Percentiles rank a stretch among this genome's conserved stretches.
phyloP scores from a whole-genome alignment of 2,113 vertebrate species.

The Pavo muticus region DNA sequence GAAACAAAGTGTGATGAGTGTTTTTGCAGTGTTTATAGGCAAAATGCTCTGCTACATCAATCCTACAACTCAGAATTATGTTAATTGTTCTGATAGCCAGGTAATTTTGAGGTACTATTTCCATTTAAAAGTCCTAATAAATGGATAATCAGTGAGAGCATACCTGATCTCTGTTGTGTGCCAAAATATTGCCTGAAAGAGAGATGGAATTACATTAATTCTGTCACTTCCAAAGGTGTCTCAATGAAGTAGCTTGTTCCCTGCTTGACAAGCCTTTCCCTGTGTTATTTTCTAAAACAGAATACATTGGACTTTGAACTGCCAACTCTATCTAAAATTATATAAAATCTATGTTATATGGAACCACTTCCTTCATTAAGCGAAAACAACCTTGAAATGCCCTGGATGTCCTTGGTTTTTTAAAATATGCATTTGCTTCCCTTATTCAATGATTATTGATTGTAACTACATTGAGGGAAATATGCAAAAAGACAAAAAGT shows the following conservation, averaged over 20 bases:
- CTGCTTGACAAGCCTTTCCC: not conserved
- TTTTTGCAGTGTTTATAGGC: not conserved
- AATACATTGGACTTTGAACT: not conserved
- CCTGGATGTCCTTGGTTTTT: not conserved
- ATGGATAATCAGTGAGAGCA: not conserved
- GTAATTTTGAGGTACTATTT: not conserved
- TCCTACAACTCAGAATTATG: not conserved
- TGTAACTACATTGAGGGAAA: not conserved
- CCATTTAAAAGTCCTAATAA: not conserved
- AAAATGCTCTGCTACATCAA: not conserved
- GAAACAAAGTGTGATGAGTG: not conserved
- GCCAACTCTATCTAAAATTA: not conserved
- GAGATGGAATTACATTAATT: not conserved
- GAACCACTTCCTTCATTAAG: not conserved
- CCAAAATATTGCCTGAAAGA: not conserved
- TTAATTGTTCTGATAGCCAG: not conserved
- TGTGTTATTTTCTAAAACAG: not conserved
- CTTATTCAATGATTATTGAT: not conserved
- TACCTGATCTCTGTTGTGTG: not conserved
- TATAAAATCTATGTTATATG: not conserved
- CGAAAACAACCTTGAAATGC: not conserved
- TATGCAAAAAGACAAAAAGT: not conserved
- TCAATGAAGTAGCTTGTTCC: not conserved
- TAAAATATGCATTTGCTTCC: not conserved
- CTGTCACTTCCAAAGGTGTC: not conserved